Base-by-base conservation (phyloP, 2,797 vertebrate genomes). In the Neostethus bicornis region DNA sequence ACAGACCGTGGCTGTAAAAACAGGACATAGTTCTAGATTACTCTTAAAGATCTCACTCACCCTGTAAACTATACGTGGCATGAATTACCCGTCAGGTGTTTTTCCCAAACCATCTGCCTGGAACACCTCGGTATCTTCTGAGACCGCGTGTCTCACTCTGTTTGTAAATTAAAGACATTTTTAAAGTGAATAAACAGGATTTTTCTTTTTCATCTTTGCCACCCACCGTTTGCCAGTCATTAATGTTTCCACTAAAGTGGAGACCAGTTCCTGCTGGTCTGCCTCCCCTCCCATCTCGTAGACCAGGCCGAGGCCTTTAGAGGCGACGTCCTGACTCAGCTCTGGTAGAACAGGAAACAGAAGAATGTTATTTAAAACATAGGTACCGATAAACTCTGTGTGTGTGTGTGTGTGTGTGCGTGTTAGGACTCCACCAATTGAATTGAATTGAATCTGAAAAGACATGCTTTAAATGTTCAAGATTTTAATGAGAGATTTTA, bases 151-250 rank as follows among this genome's bases (percentile, higher is more conserved):
- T 73, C 93, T 98, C 35, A 85, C 81, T 89, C 97, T 98, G 73
- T 61, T 64, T 28, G 48, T 5, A 81, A 35, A 24, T 23, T 31
- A 4, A 34, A 49, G 1, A 29, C 31, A 16, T 45, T 42, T 1
- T 25, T 28, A 17, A 12, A 13, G 24, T 13, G 5, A n/a, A 19
- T 17, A 19, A 31, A 28, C 3, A 11, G 7, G 3, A 9, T 9
- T 16, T 35, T 17, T 17, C 35, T 7, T n/a, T 3, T 4, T 7
- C n/a, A 17, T 16, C 59, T n/a, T 4, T 17, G 31, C 3, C 13
- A 26, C 57, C 68, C 91, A 97, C 96, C 97, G 95, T 92, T 96
- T 99, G 17, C 97, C 97, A 54, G 97, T 99, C 96, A 98, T 99
- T 50, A 99, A 94, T 1, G 96, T 96, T 85, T 98, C 97, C 64